Conservation (phyloP, 92 coral and sea anemone species). For the Bergia sp. region DNA sequence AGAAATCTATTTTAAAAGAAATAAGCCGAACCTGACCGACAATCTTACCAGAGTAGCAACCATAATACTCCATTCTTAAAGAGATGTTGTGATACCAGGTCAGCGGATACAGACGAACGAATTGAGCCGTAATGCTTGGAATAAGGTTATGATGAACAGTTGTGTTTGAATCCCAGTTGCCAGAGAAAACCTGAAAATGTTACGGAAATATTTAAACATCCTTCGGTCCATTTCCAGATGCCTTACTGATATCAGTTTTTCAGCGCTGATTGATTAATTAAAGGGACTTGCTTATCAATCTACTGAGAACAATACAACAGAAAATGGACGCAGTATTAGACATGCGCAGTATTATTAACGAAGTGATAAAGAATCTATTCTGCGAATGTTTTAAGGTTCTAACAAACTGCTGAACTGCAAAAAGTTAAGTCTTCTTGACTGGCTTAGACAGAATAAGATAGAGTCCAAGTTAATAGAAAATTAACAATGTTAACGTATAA, state of each 20-base stretch:
- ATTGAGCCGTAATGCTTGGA: not conserved
- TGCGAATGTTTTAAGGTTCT: not conserved
- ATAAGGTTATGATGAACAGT: not conserved
- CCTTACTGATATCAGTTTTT: no score
- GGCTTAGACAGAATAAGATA: not conserved
- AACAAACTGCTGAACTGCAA: not conserved
- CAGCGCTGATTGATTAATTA: no score
- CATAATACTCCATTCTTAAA: not conserved
- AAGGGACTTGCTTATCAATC: no score
- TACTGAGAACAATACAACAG: no score
- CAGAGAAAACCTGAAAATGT: conserved; percentile 5
- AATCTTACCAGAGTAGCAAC: not conserved
- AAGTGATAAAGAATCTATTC: not conserved
- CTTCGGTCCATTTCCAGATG: not conserved
- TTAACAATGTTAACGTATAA: no score
- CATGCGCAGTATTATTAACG: no score
- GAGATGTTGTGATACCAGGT: not conserved
- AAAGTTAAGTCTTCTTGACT: not conserved
- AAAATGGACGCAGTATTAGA: no score
- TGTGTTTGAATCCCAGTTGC: conserved; percentile 8
- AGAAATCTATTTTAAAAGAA: not conserved
- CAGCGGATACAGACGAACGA: not conserved
- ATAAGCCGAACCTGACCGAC: not conserved
- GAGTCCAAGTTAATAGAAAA: not conserved
- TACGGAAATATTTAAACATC: not conserved